phyloP scores from a whole-genome alignment of 1,140 invertebrate species.

The Calephelis virginiensis region DNA sequence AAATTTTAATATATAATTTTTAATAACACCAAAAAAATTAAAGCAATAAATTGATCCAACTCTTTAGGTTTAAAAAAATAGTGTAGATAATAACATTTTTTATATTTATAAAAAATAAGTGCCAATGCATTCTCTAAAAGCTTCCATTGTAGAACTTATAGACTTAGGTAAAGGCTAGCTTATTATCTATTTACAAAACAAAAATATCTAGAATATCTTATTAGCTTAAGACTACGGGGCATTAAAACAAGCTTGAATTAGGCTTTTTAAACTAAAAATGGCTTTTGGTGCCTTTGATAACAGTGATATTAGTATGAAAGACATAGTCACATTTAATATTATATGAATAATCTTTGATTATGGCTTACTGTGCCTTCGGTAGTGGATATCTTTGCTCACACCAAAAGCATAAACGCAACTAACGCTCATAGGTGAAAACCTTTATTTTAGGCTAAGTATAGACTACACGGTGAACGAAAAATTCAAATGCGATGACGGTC shows the following conservation, averaged over 20 bases:
- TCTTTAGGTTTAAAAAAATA: neutral
- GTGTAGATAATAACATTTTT: neutral
- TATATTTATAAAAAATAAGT: neutral
- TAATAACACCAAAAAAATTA: neutral
- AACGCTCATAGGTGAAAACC: neutral
- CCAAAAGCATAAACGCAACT: neutral
- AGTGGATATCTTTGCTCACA: neutral
- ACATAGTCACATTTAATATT: neutral
- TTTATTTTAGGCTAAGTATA: neutral
- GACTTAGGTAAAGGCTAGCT: neutral
- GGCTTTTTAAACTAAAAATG: neutral
- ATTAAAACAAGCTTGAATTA: no score
- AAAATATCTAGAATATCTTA: neutral
- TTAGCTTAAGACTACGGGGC: no score
- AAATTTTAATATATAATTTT: neutral
- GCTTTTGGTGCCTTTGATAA: conserved; percentile 3
- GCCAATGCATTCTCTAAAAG: conserved; percentile 12
- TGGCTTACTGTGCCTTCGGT: neutral
- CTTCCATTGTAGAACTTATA: neutral
- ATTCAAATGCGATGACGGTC: no score
- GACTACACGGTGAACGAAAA: no score
- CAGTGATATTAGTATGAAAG: neutral
- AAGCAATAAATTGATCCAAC: conserved; percentile 1
- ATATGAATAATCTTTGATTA: neutral
- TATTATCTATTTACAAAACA: neutral